Percentiles rank a stretch among this genome's conserved stretches.
Evolutionary conservation across 2,888 invertebrate genomes (phyloP).

Genomic region (Drosophila algonquin): DNA sequence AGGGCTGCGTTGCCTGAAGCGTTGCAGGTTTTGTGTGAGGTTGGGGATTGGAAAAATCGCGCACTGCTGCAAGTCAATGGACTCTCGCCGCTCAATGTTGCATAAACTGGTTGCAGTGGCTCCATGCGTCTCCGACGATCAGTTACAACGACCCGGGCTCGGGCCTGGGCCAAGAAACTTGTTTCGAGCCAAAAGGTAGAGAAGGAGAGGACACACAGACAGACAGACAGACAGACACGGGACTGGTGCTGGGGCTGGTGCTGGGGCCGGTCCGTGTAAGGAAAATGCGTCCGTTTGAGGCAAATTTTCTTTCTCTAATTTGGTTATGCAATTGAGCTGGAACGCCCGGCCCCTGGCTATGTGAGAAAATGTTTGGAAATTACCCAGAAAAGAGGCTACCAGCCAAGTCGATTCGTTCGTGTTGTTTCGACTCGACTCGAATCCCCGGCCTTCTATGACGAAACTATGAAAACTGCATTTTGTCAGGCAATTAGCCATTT

Average conservation of each 20-base stretch:
- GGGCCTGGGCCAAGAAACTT: conserved; percentile 40
- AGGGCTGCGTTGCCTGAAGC: conserved; percentile 15
- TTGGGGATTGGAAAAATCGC: conserved; percentile 26
- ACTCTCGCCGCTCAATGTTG: conserved; percentile 54
- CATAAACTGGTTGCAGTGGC: conserved; percentile 65
- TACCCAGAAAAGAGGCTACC: conserved; percentile 33
- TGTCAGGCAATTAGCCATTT: conserved; percentile 60
- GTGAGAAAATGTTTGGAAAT: conserved; percentile 67
- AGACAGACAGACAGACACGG: conserved; percentile 6
- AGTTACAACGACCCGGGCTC: conserved; percentile 39
- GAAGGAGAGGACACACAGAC: not conserved
- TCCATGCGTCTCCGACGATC: conserved; percentile 7
- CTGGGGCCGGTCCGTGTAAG: not conserved
- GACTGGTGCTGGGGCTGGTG: not conserved
- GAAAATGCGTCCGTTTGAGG: conserved; percentile 28
- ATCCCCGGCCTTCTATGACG: conserved; percentile 39
- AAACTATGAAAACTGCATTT: conserved; percentile 64
- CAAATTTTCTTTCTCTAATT: conserved; percentile 44
- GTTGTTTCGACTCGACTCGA: conserved; percentile 35
- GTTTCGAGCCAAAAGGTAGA: conserved; percentile 26
- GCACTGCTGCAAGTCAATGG: conserved; percentile 58
- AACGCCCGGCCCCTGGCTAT: conserved; percentile 41
- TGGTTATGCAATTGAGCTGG: conserved; percentile 52
- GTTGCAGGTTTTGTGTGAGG: not conserved
- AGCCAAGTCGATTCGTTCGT: conserved; percentile 34